phyloP scores from a whole-genome alignment of 2,797 vertebrate genomes.

The Gallirallus australis region DNA sequence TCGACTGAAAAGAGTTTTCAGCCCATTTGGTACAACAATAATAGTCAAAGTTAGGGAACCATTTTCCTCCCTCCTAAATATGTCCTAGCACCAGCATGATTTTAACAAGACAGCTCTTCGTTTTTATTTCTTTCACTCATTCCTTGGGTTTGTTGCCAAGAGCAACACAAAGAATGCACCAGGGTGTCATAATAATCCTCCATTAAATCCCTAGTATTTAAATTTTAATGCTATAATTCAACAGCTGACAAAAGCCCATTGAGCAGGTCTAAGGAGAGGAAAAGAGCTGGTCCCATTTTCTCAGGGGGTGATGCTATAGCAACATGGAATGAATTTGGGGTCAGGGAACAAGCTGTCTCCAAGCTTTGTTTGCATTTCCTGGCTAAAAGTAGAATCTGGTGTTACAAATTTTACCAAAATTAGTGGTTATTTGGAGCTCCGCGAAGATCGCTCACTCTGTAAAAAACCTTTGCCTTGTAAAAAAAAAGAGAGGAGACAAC shows the following conservation, averaged over 20 bases:
- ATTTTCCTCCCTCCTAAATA: constrained; percentile 55
- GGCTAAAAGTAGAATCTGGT: constrained; percentile 79
- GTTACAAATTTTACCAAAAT: constrained; percentile 79
- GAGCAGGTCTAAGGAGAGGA: constrained; percentile 76
- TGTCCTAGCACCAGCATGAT: constrained; percentile 21
- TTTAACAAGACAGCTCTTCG: constrained; percentile 61
- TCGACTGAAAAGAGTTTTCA: constrained; percentile 33
- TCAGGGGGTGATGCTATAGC: constrained; percentile 86
- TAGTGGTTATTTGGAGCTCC: constrained; percentile 71
- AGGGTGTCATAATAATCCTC: constrained; percentile 86
- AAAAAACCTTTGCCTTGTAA: constrained; percentile 51
- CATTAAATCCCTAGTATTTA: constrained; percentile 86
- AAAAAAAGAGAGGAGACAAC: constrained; percentile 31
- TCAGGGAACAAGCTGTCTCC: constrained; percentile 82
- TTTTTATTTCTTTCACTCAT: constrained; percentile 72
- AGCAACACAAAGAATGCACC: constrained; percentile 81
- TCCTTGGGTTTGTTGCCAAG: constrained; percentile 77
- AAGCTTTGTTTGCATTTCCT: constrained; percentile 83
- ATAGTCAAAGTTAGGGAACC: constrained; percentile 38
- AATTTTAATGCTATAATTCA: constrained; percentile 89
- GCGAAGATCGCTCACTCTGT: constrained; percentile 57
- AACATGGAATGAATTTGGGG: constrained; percentile 86
- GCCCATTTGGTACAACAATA: not conserved
- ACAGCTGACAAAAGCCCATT: constrained; percentile 86
- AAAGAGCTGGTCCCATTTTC: constrained; percentile 81